These are phyloP conservation scores for Adela reaumurella DNA, from an alignment of 2,888 invertebrate species.

Conservation along the genomic window DNA sequence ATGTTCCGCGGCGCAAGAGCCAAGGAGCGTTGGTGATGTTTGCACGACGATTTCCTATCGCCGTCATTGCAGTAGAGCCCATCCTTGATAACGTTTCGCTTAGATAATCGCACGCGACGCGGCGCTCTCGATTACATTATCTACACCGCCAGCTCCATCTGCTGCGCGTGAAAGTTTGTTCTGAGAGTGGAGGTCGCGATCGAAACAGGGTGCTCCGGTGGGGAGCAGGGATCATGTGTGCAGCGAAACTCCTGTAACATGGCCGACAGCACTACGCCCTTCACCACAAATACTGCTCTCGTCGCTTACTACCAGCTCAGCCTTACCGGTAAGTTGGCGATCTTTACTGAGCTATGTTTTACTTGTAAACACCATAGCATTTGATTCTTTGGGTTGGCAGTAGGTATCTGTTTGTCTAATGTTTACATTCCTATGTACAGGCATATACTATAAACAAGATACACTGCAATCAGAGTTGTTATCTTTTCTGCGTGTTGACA, in stretches of 20 bases:
- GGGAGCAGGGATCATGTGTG: background rate
- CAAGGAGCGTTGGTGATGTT: background rate
- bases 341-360: too few species aligned
- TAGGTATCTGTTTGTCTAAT: too few species aligned
- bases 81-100: background rate
- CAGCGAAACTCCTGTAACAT: slow-evolving; percentile 15
- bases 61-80: background rate
- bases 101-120: background rate
- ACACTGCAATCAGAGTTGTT: too few species aligned
- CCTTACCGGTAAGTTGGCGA: slow-evolving; percentile 38
- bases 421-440: too few species aligned
- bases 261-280: slow-evolving; percentile 37
- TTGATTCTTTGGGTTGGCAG: too few species aligned
- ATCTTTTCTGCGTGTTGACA: too few species aligned
- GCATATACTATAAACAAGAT: too few species aligned
- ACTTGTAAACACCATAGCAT: too few species aligned
- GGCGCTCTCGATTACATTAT: background rate
- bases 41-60: background rate
- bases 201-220: background rate
- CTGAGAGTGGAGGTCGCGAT: too few species aligned
- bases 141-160: background rate
- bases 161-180: background rate
- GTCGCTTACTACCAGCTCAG: slow-evolving; percentile 49
- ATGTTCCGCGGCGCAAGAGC: too few species aligned
- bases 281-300: slow-evolving; percentile 41